Evolutionary conservation across 1,140 invertebrate species (phyloP).

Genomic region (Zaprionus taronus): DNA sequence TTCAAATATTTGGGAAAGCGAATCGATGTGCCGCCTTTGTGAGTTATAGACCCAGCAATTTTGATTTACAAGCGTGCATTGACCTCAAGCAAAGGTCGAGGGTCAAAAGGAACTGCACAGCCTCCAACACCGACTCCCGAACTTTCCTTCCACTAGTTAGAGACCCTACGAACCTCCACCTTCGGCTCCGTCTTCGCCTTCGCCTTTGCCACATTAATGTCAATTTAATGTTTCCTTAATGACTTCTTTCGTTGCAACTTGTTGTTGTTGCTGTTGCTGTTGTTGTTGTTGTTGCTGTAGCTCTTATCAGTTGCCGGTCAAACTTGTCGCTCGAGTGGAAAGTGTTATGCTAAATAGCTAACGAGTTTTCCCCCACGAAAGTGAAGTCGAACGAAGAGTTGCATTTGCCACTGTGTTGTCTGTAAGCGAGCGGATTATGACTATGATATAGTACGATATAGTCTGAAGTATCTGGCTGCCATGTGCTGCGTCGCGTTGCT

Average conservation of each 20-base stretch:
- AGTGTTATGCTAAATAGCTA: slow-evolving; percentile 83
- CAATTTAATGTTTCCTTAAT: slow-evolving; percentile 84
- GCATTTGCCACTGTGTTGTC: not conserved
- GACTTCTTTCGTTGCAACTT: slow-evolving; percentile 79
- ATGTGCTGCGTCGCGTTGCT: slow-evolving; percentile 38
- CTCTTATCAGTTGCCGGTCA: slow-evolving; percentile 78
- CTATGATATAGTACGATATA: slow-evolving; percentile 28
- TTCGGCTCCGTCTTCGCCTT: not conserved
- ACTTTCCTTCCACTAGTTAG: not conserved
- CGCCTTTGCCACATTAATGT: slow-evolving; percentile 68
- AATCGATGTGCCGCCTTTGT: slow-evolving; percentile 64
- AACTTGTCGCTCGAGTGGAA: slow-evolving; percentile 71
- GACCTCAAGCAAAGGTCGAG: slow-evolving; percentile 24
- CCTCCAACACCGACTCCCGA: not conserved
- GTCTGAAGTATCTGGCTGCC: slow-evolving; percentile 13
- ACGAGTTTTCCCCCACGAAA: slow-evolving; percentile 74
- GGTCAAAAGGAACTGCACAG: slow-evolving; percentile 1
- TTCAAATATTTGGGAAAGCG: slow-evolving; percentile 62
- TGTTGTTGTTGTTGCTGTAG: slow-evolving; percentile 27
- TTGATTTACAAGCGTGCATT: slow-evolving; percentile 65
- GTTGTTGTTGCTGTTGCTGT: slow-evolving; percentile 22
- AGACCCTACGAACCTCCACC: not conserved
- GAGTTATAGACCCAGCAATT: slow-evolving; percentile 67
- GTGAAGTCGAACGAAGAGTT: slow-evolving; percentile 44
- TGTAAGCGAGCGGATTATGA: slow-evolving; percentile 6